Conservation (phyloP, 2,888 invertebrate genomes). For the Eurytoma adleriae region DNA sequence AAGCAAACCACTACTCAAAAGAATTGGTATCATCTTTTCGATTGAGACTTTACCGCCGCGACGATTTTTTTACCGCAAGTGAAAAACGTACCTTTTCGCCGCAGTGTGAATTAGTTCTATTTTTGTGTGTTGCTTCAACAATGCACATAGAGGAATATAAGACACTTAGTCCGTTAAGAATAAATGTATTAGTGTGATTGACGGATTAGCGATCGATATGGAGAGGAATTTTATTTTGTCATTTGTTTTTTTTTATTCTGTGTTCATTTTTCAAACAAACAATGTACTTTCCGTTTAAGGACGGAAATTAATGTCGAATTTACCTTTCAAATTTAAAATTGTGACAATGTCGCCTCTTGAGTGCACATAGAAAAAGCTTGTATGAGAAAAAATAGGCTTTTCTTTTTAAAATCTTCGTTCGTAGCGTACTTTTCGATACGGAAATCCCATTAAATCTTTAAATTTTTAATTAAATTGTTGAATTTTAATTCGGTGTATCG, state of each 20-base stretch:
- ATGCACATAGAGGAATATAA: slow-evolving; percentile 43
- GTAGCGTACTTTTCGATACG: not conserved
- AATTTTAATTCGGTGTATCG: not conserved
- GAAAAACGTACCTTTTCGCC: slow-evolving; percentile 28
- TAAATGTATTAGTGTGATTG: slow-evolving; percentile 30
- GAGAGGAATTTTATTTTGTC: slow-evolving; percentile 35
- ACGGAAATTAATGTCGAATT: slow-evolving; percentile 48
- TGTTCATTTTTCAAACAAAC: slow-evolving; percentile 28
- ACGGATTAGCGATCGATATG: slow-evolving; percentile 37
- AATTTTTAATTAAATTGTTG: not conserved
- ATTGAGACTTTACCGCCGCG: slow-evolving; percentile 21
- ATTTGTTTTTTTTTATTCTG: slow-evolving; percentile 17
- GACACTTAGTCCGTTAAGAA: slow-evolving; percentile 50
- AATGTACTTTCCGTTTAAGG: slow-evolving; percentile 49
- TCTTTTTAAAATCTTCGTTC: not conserved
- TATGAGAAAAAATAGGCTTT: slow-evolving; percentile 24
- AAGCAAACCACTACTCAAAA: too few relatives aligned
- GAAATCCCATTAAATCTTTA: slow-evolving; percentile 8
- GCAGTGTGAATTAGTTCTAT: slow-evolving; percentile 20
- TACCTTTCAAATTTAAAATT: slow-evolving; percentile 22
- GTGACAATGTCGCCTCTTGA: slow-evolving; percentile 10
- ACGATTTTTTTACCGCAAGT: slow-evolving; percentile 16
- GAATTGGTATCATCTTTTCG: not conserved
- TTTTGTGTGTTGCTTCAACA: slow-evolving; percentile 23
- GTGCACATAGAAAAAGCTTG: slow-evolving; percentile 37